Conservation (phyloP, 2,113 vertebrate species). For the Chionodraco myersi region DNA sequence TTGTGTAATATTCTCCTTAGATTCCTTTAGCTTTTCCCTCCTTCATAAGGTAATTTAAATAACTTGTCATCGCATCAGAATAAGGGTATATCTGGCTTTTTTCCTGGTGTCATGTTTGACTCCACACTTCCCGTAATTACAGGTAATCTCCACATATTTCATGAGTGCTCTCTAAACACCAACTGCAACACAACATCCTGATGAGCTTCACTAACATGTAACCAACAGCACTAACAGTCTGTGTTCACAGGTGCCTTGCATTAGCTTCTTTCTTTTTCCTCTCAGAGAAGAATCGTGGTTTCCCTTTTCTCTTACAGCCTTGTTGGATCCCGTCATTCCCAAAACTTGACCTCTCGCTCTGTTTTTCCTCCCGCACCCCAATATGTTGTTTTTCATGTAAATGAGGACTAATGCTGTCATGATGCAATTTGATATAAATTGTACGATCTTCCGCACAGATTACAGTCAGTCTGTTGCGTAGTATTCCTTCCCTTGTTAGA, state of each 20-base stretch:
- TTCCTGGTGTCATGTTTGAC: not conserved
- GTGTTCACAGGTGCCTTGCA: constrained; percentile 19
- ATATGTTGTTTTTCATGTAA: not conserved
- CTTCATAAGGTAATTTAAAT: not conserved
- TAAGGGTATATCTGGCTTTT: rapidly evolving
- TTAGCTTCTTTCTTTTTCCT: not conserved
- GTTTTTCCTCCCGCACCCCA: not conserved
- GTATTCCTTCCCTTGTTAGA: constrained; percentile 1
- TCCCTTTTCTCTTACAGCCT: constrained; percentile 27
- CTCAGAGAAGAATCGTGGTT: not conserved
- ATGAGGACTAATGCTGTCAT: not conserved
- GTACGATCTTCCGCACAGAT: too few species aligned
- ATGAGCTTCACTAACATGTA: constrained; percentile 50
- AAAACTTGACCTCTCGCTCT: constrained; percentile 10
- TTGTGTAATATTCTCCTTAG: not conserved
- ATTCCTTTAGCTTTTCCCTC: not conserved
- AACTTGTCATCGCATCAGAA: not conserved
- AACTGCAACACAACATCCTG: not conserved
- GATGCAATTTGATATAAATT: not conserved
- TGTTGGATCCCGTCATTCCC: constrained; percentile 42
- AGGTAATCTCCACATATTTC: constrained; percentile 15
- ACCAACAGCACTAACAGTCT: constrained; percentile 27
- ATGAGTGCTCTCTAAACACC: constrained; percentile 26
- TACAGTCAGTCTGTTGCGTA: not conserved
- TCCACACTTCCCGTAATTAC: not conserved